Evolutionary conservation across 1,140 invertebrate species (phyloP), one percentile per base, ranked within the genome.

Genomic region (Leptinotarsa undecemlineata): DNA sequence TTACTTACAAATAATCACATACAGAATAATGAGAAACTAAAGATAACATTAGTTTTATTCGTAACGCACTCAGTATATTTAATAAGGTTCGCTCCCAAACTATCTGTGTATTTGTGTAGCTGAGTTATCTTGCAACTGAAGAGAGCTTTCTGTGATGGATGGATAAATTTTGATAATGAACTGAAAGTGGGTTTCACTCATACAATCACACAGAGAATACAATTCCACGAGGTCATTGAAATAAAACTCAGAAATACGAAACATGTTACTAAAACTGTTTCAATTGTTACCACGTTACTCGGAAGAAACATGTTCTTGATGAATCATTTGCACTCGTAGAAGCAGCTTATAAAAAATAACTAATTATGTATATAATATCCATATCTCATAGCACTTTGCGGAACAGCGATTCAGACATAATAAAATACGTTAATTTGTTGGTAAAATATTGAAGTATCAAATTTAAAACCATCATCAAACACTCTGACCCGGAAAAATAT

Each of bases 141-240:
- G 23, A 3, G 23, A 4, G 23, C 2, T 51, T 51, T 51, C 5
- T 51, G 48, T 51, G 48, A 3, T 17, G 48, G 48, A 51, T n/a
- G n/a, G n/a, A n/a, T n/a, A n/a, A n/a, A 51, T 51, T 51, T 51
- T 17, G 48, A 51, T 14, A 51, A 3, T 23, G 23, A 51, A 51
- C 48, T 51, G 13, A 23, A 23, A 23, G 23, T 23, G 3, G 6
- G 21, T 64, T 71, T 73, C 77, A 74, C 72, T 74, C 77, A 78
- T 75, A 76, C 74, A 78, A 78, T 74, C 77, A 78, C 74, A 72
- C 75, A 42, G 3, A 66, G 15, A 66, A 15, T 15, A 66, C 66
- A 77, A 77, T 77, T 23, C 48, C 3, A 51, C 17, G 48, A 51
- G 17, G 48, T 51, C 6, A 51, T 17, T 17, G 0, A 4, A 51